These are phyloP conservation scores for Pelobates fuscus DNA, from an alignment of 2,113 vertebrate genomes.

Conservation along the genomic window DNA sequence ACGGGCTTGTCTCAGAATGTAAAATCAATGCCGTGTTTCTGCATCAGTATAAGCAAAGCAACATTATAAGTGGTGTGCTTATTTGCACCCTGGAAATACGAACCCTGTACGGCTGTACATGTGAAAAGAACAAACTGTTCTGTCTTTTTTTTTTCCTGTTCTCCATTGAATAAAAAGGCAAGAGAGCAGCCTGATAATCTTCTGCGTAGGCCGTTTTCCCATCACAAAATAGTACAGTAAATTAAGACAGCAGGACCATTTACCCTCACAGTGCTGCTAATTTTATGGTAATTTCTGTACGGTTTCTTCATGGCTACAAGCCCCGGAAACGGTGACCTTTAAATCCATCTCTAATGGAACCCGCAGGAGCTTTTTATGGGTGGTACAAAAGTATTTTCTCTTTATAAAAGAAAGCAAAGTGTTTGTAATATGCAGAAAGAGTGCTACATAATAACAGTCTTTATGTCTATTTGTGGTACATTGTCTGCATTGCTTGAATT, in stretches of 20 bases:
- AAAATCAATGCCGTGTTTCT: no score
- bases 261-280: conserved; percentile 33
- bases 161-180: conserved; percentile 15
- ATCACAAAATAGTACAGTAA: conserved; percentile 46
- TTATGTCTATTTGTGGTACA: conserved; percentile 35
- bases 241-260: conserved; percentile 38
- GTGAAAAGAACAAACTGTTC: conserved; percentile 13
- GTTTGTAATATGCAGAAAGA: conserved; percentile 37
- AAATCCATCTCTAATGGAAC: conserved; percentile 36
- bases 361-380: conserved; percentile 27
- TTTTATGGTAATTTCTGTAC: conserved; percentile 32
- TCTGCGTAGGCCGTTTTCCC: conserved; percentile 31
- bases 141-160: not conserved
- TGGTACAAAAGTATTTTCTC: conserved; percentile 31
- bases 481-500: conserved; percentile 27
- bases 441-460: conserved; percentile 37
- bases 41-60: no score
- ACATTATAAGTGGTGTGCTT: not conserved
- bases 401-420: conserved; percentile 14
- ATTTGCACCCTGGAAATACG: not conserved
- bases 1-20: no score
- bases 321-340: conserved; percentile 26
- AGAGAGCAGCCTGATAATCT: conserved; percentile 40
- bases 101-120: not conserved
- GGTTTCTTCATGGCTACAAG: conserved; percentile 24